Conservation (phyloP, 2,888 invertebrate genomes). For the Lycaena phlaeas region DNA sequence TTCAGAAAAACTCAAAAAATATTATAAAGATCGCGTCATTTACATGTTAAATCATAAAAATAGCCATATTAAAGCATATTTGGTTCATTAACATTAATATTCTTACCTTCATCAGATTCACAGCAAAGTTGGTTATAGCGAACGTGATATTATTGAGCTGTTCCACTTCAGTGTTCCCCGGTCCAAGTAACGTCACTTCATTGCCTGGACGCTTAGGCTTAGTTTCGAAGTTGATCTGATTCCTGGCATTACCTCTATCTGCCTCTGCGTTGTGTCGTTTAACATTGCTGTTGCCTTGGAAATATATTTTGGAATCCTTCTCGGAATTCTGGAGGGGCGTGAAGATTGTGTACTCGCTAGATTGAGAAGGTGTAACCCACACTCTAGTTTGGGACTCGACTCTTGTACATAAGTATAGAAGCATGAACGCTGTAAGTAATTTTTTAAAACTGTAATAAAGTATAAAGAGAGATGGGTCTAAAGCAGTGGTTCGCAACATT, state of each 20-base stretch:
- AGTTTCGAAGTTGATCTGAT: not conserved
- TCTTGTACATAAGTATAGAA: not conserved
- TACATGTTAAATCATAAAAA: too few relatives aligned
- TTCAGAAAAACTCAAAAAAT: too few relatives aligned
- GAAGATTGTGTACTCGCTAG: not conserved
- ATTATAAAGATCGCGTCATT: too few relatives aligned
- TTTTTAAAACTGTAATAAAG: too few relatives aligned
- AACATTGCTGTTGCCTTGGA: not conserved
- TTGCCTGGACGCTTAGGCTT: too few relatives aligned
- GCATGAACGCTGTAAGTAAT: not conserved
- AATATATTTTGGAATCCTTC: not conserved
- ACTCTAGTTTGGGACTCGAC: not conserved
- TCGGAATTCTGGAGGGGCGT: not conserved
- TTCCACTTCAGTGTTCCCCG: conserved; percentile 17
- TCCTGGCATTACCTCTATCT: not conserved
- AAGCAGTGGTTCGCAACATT: too few relatives aligned
- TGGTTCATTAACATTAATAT: not conserved
- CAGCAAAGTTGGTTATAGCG: conserved; percentile 37
- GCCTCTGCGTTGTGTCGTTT: not conserved
- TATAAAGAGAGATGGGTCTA: too few relatives aligned
- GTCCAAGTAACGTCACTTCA: conserved; percentile 15
- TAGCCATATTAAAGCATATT: not conserved
- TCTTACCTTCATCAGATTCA: conserved; percentile 42
- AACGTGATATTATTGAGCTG: conserved; percentile 25
- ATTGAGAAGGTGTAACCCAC: not conserved